A percentile compares a stretch with the other conserved stretches of the same genome.
Evolutionary conservation across 2,888 invertebrate species (phyloP).

Genomic region (Conomelus anceps): DNA sequence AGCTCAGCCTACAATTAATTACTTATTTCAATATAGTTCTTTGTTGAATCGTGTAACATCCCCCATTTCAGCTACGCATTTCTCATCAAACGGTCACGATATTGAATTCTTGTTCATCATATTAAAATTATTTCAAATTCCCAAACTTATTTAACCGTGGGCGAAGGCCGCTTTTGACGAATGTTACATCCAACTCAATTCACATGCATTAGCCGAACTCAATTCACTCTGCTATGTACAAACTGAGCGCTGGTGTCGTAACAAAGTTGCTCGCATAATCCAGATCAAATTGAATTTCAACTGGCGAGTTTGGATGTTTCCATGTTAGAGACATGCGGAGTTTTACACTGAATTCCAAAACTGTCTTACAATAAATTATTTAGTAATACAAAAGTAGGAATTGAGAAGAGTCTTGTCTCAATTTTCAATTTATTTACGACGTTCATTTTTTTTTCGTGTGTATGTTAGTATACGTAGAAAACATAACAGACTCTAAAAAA

Average conservation of each 20-base stretch:
- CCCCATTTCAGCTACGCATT: no score
- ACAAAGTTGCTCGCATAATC: not conserved
- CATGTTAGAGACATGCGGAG: not conserved
- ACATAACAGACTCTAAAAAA: no score
- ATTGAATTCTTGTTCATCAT: no score
- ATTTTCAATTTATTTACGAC: not conserved
- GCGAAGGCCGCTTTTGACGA: not conserved
- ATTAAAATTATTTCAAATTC: not conserved
- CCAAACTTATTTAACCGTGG: not conserved
- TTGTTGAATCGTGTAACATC: no score
- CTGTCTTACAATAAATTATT: not conserved
- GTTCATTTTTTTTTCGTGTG: no score
- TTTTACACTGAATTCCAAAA: not conserved
- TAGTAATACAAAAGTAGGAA: not conserved
- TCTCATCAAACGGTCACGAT: not conserved
- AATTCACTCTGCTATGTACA: not conserved
- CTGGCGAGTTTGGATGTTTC: not conserved
- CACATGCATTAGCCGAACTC: not conserved
- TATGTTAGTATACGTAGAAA: no score
- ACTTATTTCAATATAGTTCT: no score
- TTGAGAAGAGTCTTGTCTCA: not conserved
- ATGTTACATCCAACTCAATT: not conserved
- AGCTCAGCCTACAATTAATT: no score
- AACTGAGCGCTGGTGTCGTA: not conserved
- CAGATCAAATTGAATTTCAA: not conserved